phyloP scores from a whole-genome alignment of 2,113 vertebrate species.

The Amphiprion ocellaris region DNA sequence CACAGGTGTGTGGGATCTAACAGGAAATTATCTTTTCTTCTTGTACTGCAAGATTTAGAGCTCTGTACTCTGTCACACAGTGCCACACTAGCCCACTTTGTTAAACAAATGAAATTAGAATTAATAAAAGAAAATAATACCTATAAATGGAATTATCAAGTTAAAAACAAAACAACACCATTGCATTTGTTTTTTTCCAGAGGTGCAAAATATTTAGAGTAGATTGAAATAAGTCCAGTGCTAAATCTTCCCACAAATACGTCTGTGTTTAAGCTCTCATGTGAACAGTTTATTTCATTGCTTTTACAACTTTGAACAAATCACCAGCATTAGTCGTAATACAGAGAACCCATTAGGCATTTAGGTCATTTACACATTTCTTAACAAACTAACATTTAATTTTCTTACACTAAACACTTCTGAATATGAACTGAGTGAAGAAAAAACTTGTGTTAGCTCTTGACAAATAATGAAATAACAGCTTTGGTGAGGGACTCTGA shows the following conservation, averaged over 20 bases:
- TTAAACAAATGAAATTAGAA: no score
- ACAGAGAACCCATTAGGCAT: no score
- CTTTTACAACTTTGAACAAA: background rate
- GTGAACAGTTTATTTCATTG: background rate
- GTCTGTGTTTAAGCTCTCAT: background rate
- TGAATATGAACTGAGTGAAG: background rate
- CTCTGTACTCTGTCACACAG: background rate
- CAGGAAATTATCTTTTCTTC: background rate
- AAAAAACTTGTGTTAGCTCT: no score
- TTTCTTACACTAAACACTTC: no score
- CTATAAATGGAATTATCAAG: no score
- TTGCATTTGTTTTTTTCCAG: no score
- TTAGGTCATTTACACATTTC: background rate
- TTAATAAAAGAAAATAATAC: no score
- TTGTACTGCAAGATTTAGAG: background rate
- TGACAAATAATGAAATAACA: no score
- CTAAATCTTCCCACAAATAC: background rate
- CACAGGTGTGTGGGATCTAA: background rate
- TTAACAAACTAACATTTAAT: no score
- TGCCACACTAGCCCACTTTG: background rate
- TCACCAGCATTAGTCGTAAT: background rate
- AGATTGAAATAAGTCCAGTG: background rate
- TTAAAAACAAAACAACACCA: no score
- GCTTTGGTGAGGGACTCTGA: no score
- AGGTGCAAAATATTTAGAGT: no score